Evolutionary conservation across 2,888 invertebrate species (phyloP).

Genomic region (Orchesellides sinensis): DNA sequence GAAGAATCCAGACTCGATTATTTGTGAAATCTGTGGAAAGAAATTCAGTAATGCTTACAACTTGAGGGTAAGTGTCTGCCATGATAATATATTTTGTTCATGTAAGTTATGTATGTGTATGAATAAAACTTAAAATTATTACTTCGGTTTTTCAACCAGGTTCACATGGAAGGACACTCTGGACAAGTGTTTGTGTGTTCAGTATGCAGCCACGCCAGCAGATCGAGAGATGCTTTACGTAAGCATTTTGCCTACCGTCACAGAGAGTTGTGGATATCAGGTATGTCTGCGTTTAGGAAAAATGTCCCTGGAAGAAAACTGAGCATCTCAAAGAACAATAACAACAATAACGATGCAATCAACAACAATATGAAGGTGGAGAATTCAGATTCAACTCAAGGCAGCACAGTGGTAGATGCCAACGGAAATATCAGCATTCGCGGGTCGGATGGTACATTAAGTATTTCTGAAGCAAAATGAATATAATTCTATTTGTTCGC

Average conservation of each 20-base stretch:
- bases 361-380: conserved; percentile 71
- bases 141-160: conserved; percentile 62
- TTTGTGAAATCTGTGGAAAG: conserved; percentile 91
- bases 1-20: conserved; percentile 76
- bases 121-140: background rate
- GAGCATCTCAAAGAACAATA: conserved; percentile 74
- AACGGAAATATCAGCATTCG: conserved; percentile 74
- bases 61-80: conserved; percentile 80
- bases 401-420: conserved; percentile 69
- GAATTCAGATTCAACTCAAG: conserved; percentile 57
- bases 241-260: conserved; percentile 89
- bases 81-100: background rate
- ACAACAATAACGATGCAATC: conserved; percentile 68
- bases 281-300: conserved; percentile 74
- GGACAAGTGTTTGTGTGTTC: conserved; percentile 92
- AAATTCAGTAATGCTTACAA: conserved; percentile 94
- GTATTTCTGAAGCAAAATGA: conserved; percentile 74
- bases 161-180: conserved; percentile 94
- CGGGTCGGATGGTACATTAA: conserved; percentile 74
- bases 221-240: conserved; percentile 90
- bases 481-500: conserved; percentile 35
- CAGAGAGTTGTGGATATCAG: conserved; percentile 73
- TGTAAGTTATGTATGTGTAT: background rate
- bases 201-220: conserved; percentile 91
- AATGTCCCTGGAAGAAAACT: conserved; percentile 74